Evolutionary conservation across 2,113 vertebrate species (phyloP), one percentile per base, ranked within the genome.

Genomic region (Gopherus flavomarginatus): DNA sequence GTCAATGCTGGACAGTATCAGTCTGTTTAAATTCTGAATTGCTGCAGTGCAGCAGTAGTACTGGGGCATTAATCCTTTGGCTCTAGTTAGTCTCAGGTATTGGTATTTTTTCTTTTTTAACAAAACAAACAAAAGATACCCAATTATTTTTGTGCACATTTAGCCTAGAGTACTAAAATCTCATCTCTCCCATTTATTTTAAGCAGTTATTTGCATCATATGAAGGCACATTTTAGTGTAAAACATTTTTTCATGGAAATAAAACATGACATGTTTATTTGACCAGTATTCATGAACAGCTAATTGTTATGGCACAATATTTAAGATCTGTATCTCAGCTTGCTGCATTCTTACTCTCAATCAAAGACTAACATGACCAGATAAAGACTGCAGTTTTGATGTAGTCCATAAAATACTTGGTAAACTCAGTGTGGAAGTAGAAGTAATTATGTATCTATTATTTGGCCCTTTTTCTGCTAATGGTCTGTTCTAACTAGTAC

Each of bases 21-120:
- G 86, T 44, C 44, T 22, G 16, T 8, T 47, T 17, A 22, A 31
- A 10, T 82, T 47, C 29, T 4, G 26, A 62, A 29, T 26, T 1
- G 11, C 3, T 26, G 38, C 14, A 0, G 1, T 59, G 53, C 47
- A 81, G 44, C 38, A 21, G 2, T 27, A 31, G 0, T 5, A 8
- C 8, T 1, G 4, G 17, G 22, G 69, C 44, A 35, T n/a, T n/a
- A 3, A 52, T 19, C 38, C 35, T 29, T 24, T 4, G 54, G 49
- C 38, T 69, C 81, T 21, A 14, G 27, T 14, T 27, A n/a, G 4
- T 81, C 35, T 5, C 57, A 11, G 50, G 6, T 85, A 27, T 50
- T n/a, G 1, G 3, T 42, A 47, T 0, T 24, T 22, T 19, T 69
- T 22, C 29, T 42, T 52, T 31, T 81, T 27, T 29, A 59, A 29